A percentile compares a stretch with the other conserved stretches of the same genome.
Evolutionary conservation across 2,797 vertebrate genomes (phyloP).

Genomic region (Oceanodroma leucorhoa): DNA sequence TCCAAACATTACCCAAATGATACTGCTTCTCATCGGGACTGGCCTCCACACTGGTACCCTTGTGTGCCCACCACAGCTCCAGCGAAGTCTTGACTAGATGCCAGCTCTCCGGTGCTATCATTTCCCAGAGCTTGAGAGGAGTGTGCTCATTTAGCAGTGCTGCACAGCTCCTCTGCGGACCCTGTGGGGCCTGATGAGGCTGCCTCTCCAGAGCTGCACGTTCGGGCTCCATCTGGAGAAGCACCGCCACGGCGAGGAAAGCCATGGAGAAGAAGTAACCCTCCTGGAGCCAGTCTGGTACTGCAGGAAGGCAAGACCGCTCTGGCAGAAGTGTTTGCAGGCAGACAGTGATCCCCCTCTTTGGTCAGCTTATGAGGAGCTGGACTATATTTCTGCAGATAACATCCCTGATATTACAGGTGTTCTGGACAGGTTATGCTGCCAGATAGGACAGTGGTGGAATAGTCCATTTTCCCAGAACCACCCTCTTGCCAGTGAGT

Average conservation of each 20-base stretch:
- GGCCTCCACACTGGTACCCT: neutral
- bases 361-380: neutral
- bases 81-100: accelerated
- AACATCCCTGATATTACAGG: neutral
- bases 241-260: neutral
- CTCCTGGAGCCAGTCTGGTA: accelerated
- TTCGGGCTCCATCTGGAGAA: neutral
- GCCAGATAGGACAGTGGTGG: neutral
- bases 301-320: neutral
- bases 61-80: neutral
- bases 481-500: neutral
- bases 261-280: neutral
- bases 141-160: neutral
- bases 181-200: neutral
- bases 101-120: neutral
- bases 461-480: neutral
- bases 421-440: neutral
- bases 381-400: neutral
- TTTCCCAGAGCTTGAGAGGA: neutral
- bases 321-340: neutral
- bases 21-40: neutral
- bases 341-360: neutral
- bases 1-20: neutral
- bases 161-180: neutral
- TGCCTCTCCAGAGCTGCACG: neutral